Percentiles rank a stretch among this genome's conserved stretches.
Evolutionary conservation across 2,888 invertebrate genomes (phyloP).

Genomic region (Lamellibrachia columna): DNA sequence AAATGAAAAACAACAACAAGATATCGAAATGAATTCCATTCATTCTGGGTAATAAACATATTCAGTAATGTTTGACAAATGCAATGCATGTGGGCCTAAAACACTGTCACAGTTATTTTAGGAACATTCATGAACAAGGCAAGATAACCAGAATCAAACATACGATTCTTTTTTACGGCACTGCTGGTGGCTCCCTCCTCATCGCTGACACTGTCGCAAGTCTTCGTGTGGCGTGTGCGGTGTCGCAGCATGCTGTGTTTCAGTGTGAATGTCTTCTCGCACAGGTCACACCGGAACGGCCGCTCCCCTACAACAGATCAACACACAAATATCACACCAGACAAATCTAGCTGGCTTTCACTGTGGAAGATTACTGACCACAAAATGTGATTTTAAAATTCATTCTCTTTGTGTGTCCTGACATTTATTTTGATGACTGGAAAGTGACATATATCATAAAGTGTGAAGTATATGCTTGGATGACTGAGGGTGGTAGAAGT

Average conservation of each 20-base stretch:
- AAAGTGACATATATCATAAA: no score
- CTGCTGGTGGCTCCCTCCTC: slow-evolving; percentile 44
- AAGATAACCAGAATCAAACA: background rate
- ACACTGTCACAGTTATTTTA: background rate
- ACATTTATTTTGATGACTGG: no score
- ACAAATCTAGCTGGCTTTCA: no score
- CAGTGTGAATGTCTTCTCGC: slow-evolving; percentile 85
- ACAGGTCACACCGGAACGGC: slow-evolving; percentile 91
- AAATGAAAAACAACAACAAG: no score
- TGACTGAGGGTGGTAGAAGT: no score
- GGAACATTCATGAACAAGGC: background rate
- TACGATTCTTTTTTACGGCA: background rate
- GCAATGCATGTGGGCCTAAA: background rate
- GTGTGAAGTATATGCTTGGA: no score
- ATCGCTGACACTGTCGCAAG: slow-evolving; percentile 46
- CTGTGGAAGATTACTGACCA: no score
- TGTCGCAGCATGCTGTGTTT: slow-evolving; percentile 95
- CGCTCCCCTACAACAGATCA: slow-evolving; percentile 71
- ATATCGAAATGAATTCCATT: no score
- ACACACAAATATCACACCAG: slow-evolving; percentile 14
- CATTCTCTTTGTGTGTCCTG: background rate
- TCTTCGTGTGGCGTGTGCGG: slow-evolving; percentile 81
- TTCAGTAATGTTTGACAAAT: background rate
- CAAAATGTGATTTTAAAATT: no score
- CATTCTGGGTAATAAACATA: background rate